Conservation (phyloP, 2,113 vertebrate genomes). For the Phocoena phocoena region DNA sequence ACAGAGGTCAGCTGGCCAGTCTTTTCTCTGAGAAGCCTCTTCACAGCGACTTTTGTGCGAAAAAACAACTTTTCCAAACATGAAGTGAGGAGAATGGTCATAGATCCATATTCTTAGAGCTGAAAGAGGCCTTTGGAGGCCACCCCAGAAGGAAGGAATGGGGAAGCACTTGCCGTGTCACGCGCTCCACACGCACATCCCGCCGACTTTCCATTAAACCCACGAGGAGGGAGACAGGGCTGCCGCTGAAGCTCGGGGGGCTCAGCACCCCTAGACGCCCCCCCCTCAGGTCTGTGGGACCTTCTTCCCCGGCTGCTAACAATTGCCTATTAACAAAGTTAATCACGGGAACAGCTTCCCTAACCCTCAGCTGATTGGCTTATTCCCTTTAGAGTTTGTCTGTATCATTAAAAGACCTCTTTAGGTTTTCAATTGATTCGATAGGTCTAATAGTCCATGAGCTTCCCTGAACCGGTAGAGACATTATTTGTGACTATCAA, state of each 20-base stretch:
- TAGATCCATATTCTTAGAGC: accelerated
- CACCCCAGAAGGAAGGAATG: accelerated
- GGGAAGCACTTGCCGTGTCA: background rate
- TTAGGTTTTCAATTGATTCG: background rate
- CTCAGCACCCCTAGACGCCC: background rate
- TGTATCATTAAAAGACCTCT: background rate
- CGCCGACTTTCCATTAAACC: background rate
- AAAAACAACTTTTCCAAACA: background rate
- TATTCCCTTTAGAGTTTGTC: background rate
- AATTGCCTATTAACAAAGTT: too few relatives aligned
- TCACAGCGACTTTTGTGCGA: accelerated
- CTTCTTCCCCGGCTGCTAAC: background rate
- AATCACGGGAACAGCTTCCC: accelerated
- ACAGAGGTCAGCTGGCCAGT: accelerated
- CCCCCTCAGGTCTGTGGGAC: background rate
- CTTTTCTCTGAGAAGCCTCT: background rate
- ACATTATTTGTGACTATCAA: conserved; percentile 61
- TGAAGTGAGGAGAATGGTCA: background rate
- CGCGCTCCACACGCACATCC: accelerated
- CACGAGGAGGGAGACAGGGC: accelerated
- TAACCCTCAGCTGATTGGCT: background rate
- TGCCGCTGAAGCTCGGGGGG: too few relatives aligned
- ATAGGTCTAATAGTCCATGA: background rate
- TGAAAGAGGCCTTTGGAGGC: background rate
- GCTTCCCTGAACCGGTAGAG: background rate